Evolutionary conservation across 2,888 invertebrate species (phyloP).

Genomic region (Drosophila longiperda): DNA sequence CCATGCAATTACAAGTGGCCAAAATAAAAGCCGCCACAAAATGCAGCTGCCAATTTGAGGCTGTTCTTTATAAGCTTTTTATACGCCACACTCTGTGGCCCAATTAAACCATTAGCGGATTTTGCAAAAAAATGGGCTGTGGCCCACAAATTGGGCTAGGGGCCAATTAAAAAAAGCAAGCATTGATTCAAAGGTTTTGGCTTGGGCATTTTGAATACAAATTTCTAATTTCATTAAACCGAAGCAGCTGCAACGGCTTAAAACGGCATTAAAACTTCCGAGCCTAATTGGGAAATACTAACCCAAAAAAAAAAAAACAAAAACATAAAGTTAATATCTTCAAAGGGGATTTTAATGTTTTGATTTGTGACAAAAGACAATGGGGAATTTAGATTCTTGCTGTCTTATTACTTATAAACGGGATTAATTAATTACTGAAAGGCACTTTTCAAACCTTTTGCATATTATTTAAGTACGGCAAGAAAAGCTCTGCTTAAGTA

Average conservation of each 20-base stretch:
- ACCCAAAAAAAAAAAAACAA: background rate
- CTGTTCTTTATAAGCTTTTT: constrained; percentile 46
- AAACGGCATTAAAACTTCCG: constrained; percentile 20
- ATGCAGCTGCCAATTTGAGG: constrained; percentile 55
- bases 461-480: background rate
- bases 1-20: constrained; percentile 44
- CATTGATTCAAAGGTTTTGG: constrained; percentile 49
- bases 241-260: constrained; percentile 72
- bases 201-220: constrained; percentile 43
- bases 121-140: constrained; percentile 11
- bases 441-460: background rate
- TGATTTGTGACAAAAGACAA: constrained; percentile 51
- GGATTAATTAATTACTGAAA: constrained; percentile 28
- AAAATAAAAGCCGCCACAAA: constrained; percentile 61
- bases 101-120: constrained; percentile 60
- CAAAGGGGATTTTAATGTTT: constrained; percentile 50
- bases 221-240: constrained; percentile 59
- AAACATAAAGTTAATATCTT: constrained; percentile 24
- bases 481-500: background rate
- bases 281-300: constrained; percentile 59
- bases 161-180: constrained; percentile 58
- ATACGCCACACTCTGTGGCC: constrained; percentile 40
- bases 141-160: constrained; percentile 17
- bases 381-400: constrained; percentile 18
- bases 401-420: background rate